Conservation (phyloP, 2,797 vertebrate genomes). For the Leucoraja ocellata region DNA sequence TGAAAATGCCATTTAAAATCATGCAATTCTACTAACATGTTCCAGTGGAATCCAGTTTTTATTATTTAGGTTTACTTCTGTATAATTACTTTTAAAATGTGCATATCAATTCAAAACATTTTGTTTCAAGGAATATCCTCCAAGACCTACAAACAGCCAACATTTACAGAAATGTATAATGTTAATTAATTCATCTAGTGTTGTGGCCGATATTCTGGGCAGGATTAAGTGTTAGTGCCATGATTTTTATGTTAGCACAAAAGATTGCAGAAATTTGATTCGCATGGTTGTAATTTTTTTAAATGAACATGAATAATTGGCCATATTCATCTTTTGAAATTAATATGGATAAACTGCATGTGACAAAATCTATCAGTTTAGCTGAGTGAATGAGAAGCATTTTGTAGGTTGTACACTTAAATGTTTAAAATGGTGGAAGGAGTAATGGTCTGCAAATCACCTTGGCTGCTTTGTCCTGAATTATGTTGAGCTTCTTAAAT, state of each 20-base stretch:
- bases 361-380: too few species aligned
- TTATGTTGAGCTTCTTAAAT: too few species aligned
- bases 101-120: not conserved
- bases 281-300: not conserved
- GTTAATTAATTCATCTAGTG: not conserved
- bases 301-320: too few species aligned
- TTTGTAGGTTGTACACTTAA: too few species aligned
- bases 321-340: not conserved
- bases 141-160: not conserved
- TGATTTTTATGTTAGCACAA: not conserved
- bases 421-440: too few species aligned
- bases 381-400: too few species aligned
- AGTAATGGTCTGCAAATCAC: too few species aligned
- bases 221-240: not conserved
- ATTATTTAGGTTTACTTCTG: not conserved
- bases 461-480: too few species aligned
- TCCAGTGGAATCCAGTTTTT: not conserved
- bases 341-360: too few species aligned
- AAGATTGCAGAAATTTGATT: not conserved
- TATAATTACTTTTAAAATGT: not conserved
- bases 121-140: not conserved
- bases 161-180: not conserved
- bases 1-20: not conserved
- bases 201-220: not conserved
- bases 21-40: not conserved